Evolutionary conservation across 2,797 vertebrate species (phyloP).

Genomic region (Gorsachius magnificus): DNA sequence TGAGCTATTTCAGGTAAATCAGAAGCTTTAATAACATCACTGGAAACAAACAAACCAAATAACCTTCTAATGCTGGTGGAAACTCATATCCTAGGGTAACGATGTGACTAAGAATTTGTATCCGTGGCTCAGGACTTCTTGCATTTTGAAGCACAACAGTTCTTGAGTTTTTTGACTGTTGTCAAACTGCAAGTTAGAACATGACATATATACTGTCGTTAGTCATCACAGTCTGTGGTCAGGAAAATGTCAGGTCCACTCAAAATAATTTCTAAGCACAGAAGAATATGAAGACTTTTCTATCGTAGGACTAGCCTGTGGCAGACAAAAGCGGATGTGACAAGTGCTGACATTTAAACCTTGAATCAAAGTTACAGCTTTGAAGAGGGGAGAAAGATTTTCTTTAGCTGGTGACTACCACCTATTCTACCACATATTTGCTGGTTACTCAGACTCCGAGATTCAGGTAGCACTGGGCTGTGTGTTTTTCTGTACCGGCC

Average conservation of each 20-base stretch:
- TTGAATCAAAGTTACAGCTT: not conserved
- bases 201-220: not conserved
- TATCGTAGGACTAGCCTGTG: not conserved
- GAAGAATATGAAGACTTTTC: slow-evolving; percentile 4
- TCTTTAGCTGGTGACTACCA: not conserved
- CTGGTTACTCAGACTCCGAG: not conserved
- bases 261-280: not conserved
- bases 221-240: slow-evolving; percentile 26
- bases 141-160: not conserved
- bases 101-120: not conserved
- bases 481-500: not conserved
- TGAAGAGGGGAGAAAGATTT: slow-evolving; percentile 3
- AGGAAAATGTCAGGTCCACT: slow-evolving; percentile 28
- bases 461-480: not conserved
- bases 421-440: not conserved
- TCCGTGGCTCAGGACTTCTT: not conserved
- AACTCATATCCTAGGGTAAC: not conserved
- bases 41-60: not conserved
- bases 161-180: not conserved
- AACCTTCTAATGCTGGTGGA: not conserved
- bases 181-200: slow-evolving; percentile 6
- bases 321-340: not conserved
- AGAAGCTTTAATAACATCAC: not conserved
- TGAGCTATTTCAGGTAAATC: not conserved
- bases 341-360: slow-evolving; percentile 28